Evolutionary conservation across 1,140 invertebrate genomes (phyloP).

Genomic region (Zaprionus davidi): DNA sequence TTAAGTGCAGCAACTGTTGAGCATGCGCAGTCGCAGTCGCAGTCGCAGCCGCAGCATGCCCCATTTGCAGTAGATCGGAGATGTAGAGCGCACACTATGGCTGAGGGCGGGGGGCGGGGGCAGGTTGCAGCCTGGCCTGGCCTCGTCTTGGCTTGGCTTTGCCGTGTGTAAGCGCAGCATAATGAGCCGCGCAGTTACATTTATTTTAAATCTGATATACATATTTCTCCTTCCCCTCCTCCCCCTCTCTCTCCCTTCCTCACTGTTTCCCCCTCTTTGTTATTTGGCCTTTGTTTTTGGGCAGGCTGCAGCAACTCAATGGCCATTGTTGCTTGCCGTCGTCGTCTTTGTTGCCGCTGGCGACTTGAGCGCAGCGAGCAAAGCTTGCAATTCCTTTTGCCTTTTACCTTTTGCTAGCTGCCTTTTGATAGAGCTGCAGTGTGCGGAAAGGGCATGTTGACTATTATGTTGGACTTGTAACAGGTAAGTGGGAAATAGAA

Average conservation of each 20-base stretch:
- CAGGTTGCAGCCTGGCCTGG: constrained; percentile 7
- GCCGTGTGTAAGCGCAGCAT: constrained; percentile 75
- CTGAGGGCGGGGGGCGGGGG: not conserved
- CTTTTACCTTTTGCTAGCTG: constrained; percentile 55
- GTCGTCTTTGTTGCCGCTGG: constrained; percentile 49
- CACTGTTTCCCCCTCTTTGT: constrained; percentile 63
- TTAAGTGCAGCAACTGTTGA: constrained; percentile 79
- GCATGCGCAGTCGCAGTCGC: constrained; percentile 71
- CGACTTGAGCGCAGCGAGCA: constrained; percentile 49
- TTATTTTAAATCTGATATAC: constrained; percentile 83
- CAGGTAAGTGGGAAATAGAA: not conserved
- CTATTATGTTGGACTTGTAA: not conserved
- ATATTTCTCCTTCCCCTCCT: constrained; percentile 70
- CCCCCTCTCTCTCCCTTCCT: constrained; percentile 35
- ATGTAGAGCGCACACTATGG: not conserved
- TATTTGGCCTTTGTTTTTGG: constrained; percentile 63
- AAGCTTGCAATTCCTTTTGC: constrained; percentile 51
- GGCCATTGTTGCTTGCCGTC: constrained; percentile 53
- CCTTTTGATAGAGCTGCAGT: constrained; percentile 64
- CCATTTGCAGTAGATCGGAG: constrained; percentile 40
- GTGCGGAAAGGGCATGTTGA: constrained; percentile 19
- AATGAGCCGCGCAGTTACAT: constrained; percentile 83
- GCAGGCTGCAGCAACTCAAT: constrained; percentile 68
- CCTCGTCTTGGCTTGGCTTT: constrained; percentile 1
- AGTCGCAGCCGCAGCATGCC: constrained; percentile 26